Conservation (phyloP, 2,113 vertebrate species). For the Lynx canadensis region DNA sequence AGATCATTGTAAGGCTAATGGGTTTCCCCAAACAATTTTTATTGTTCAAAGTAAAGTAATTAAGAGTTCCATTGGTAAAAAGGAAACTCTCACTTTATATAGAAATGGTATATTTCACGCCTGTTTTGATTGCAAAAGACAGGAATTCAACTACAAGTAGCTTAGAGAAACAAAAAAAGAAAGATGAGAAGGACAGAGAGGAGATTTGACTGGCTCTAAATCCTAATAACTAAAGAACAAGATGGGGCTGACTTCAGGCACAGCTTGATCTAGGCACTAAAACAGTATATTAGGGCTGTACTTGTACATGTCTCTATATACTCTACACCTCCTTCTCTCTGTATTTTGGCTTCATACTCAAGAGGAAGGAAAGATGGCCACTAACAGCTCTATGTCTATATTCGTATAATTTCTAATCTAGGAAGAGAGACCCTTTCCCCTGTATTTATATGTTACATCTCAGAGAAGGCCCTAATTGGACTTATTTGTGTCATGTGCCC, state of each 20-base stretch:
- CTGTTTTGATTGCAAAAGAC: not conserved
- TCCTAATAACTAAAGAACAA: not conserved
- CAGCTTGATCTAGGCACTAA: not conserved
- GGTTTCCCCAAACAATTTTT: not conserved
- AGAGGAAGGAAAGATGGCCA: not conserved
- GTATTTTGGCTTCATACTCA: not conserved
- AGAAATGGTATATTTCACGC: not conserved
- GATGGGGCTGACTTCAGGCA: not conserved
- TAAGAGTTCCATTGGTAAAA: not conserved
- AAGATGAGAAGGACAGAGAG: not conserved
- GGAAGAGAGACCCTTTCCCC: not conserved
- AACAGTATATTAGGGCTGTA: not conserved
- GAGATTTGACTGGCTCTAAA: not conserved
- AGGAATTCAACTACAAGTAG: not conserved
- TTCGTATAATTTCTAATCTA: not conserved
- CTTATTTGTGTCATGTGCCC: not conserved
- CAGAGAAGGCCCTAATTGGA: not conserved
- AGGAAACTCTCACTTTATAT: not conserved
- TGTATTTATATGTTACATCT: not conserved
- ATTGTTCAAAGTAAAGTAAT: conserved; percentile 34
- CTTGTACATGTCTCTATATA: not conserved
- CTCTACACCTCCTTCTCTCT: not conserved
- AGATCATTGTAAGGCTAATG: not conserved
- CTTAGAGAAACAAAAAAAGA: not conserved
- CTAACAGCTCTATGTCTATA: not conserved